These are phyloP conservation scores for Drosophila cardini DNA, from an alignment of 1,140 invertebrate species.

Conservation along the genomic window DNA sequence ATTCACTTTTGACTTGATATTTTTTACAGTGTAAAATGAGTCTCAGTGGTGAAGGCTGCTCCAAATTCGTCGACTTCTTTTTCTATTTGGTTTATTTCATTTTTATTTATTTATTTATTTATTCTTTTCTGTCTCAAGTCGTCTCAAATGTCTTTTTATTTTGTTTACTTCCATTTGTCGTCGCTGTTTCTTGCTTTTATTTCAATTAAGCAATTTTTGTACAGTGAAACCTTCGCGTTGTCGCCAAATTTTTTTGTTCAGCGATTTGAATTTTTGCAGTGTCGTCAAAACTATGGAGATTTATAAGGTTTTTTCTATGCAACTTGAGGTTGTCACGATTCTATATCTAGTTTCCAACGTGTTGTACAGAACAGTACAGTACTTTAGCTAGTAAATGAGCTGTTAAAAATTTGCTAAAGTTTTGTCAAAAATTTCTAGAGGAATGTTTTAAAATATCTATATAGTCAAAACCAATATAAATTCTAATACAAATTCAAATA, in stretches of 20 bases:
- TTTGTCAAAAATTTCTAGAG: too few species aligned
- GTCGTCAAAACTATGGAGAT: slow-evolving; percentile 23
- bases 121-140: slow-evolving; percentile 30
- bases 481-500: too few species aligned
- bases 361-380: background rate
- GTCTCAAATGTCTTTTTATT: slow-evolving; percentile 59
- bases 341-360: background rate
- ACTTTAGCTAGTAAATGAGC: too few species aligned
- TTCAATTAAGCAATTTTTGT: slow-evolving; percentile 47
- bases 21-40: slow-evolving; percentile 56
- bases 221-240: slow-evolving; percentile 36
- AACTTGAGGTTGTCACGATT: slow-evolving; percentile 5
- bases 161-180: slow-evolving; percentile 44
- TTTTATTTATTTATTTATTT: slow-evolving; percentile 8
- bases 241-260: slow-evolving; percentile 19
- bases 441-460: too few species aligned
- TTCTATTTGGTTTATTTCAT: slow-evolving; percentile 20
- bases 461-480: too few species aligned
- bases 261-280: slow-evolving; percentile 39
- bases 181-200: slow-evolving; percentile 31
- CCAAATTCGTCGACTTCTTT: slow-evolving; percentile 34
- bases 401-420: too few species aligned
- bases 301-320: background rate
- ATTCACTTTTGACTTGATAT: slow-evolving; percentile 60
- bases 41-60: slow-evolving; percentile 34